These are phyloP conservation scores for Clarias platycephalus DNA, from an alignment of 2,797 vertebrate species.

Conservation along the genomic window DNA sequence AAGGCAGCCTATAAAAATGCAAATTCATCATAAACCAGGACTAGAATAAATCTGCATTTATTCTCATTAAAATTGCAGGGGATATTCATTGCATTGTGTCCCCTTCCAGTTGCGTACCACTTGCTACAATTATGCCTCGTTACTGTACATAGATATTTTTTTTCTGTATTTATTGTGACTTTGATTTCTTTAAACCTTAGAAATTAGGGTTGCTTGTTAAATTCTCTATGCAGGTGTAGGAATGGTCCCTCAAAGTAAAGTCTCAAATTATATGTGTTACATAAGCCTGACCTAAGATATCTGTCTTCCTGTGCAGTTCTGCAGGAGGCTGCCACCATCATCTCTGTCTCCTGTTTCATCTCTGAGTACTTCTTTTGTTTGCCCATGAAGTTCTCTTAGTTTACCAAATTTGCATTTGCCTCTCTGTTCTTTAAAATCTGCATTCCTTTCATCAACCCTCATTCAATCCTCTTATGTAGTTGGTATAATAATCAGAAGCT, in stretches of 20 bases:
- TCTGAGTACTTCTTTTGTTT: conserved; percentile 35
- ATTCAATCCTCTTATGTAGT: background rate
- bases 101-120: background rate
- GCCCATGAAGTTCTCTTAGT: conserved; percentile 23
- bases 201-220: background rate
- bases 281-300: conserved; percentile 55
- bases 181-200: background rate
- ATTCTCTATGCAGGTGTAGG: conserved; percentile 50
- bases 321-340: conserved; percentile 44
- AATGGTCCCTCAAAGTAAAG: conserved; percentile 57
- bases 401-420: conserved; percentile 33
- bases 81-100: background rate
- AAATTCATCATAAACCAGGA: conserved; percentile 30
- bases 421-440: conserved; percentile 36
- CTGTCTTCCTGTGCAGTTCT: conserved; percentile 38
- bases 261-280: conserved; percentile 69
- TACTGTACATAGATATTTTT: background rate
- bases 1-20: conserved; percentile 44
- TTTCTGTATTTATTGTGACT: background rate
- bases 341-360: conserved; percentile 28
- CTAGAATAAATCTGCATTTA: conserved; percentile 12
- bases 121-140: background rate
- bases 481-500: background rate
- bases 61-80: background rate
- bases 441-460: conserved; percentile 38